Evolutionary conservation across 2,113 vertebrate species (phyloP).

Genomic region (Rutilus rutilus): DNA sequence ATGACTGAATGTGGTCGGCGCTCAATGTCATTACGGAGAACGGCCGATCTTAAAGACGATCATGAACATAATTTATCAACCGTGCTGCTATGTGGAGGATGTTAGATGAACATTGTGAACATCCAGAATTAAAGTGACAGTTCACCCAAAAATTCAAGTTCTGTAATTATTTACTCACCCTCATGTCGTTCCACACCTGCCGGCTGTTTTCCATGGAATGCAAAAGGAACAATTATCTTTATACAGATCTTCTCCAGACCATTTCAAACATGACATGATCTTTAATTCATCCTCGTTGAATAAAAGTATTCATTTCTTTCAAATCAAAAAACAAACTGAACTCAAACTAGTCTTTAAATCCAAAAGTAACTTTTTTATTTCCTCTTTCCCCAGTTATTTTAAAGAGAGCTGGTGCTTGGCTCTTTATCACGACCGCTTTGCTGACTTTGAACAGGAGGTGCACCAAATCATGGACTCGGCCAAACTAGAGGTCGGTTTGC

Average conservation of each 20-base stretch:
- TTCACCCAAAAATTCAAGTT: not conserved
- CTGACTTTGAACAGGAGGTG: slow-evolving; percentile 89
- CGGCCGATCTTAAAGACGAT: slow-evolving; percentile 74
- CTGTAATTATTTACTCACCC: not conserved
- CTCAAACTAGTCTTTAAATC: not conserved
- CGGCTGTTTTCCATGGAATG: not conserved
- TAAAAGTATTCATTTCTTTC: no score
- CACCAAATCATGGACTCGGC: slow-evolving; percentile 75
- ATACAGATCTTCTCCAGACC: not conserved
- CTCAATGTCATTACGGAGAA: slow-evolving; percentile 89
- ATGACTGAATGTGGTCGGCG: slow-evolving; percentile 86
- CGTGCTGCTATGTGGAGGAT: slow-evolving; percentile 76
- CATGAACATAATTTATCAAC: slow-evolving; percentile 87
- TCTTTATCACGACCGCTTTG: slow-evolving; percentile 91
- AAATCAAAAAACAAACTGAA: no score
- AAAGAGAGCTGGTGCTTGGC: slow-evolving; percentile 86
- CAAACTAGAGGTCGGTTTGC: slow-evolving; percentile 70
- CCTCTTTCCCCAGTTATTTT: slow-evolving; percentile 84
- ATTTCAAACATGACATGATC: no score
- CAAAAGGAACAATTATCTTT: not conserved
- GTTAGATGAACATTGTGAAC: slow-evolving; percentile 76
- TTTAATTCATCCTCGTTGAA: no score
- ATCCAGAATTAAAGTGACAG: not conserved
- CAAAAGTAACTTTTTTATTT: not conserved
- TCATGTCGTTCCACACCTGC: not conserved